Percentiles rank a stretch among this genome's conserved stretches.
Conservation (phyloP, 2,113 vertebrate species). For the Cariama cristata region DNA sequence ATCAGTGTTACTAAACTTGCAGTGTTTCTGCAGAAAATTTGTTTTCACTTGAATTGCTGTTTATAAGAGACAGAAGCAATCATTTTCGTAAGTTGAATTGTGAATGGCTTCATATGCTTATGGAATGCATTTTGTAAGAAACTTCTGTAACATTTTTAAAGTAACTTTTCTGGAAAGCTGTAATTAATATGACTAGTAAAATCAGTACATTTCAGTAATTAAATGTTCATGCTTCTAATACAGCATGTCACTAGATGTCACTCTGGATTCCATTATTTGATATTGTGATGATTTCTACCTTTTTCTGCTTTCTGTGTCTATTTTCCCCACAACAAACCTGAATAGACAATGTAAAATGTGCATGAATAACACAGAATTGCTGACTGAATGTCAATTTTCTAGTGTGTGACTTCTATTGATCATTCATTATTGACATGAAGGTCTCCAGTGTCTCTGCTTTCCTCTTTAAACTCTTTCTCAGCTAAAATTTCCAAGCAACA, state of each 20-base stretch:
- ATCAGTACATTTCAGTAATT: slow-evolving; percentile 23
- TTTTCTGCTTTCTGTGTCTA: slow-evolving; percentile 63
- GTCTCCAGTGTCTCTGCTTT: slow-evolving; percentile 79
- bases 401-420: slow-evolving; percentile 82
- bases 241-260: slow-evolving; percentile 81
- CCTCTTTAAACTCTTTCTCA: slow-evolving; percentile 79
- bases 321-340: slow-evolving; percentile 47
- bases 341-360: slow-evolving; percentile 73
- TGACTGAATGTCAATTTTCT: slow-evolving; percentile 83
- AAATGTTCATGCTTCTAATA: slow-evolving; percentile 63
- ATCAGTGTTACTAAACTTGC: neutral
- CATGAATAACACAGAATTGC: slow-evolving; percentile 76
- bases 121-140: neutral
- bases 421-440: slow-evolving; percentile 84
- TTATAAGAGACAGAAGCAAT: neutral
- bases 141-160: neutral
- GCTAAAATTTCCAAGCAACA: slow-evolving; percentile 79
- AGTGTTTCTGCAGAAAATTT: neutral
- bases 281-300: slow-evolving; percentile 63
- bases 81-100: neutral
- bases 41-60: neutral
- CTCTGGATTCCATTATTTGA: slow-evolving; percentile 77
- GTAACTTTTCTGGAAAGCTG: neutral
- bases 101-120: neutral
- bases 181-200: slow-evolving; percentile 9